Evolutionary conservation across 2,797 vertebrate species (phyloP), one percentile per base, ranked within the genome.

Genomic region (Chrosomus eos): DNA sequence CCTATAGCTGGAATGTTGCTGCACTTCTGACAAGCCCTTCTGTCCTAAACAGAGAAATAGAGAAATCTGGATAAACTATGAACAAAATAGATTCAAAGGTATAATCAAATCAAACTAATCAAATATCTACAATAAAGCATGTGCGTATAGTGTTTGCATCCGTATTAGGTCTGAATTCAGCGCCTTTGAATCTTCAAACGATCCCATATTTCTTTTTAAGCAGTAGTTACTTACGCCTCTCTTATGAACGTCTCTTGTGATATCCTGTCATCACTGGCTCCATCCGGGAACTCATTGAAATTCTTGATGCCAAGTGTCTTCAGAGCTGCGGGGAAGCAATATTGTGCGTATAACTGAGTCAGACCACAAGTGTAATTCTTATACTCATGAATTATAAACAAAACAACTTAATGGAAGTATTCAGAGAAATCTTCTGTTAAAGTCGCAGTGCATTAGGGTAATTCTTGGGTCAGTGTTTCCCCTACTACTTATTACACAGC

Each of bases 221-320:
- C 10, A 62, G 80, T n/a, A 33, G 33, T 75, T 26, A 90, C 95
- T 94, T 91, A 96, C 95, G 91, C 94, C 82, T 95, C 93, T 84
- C 60, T 85, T 87, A 85, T 94, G 87, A 96, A 96, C 0, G 93
- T 94, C 7, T 94, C 91, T 0, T 72, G 80, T 40, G 93, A 93
- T 91, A 96, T 95, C 85, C 67, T 93, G 91, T 95, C 91, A 85
- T 92, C 91, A 10, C 85, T 90, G 23, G 78, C 88, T 75, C 94
- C 93, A 11, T 94, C 91, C 0, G 94, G 95, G 86, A 84, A 90
- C 83, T 93, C 90, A n/a, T 92, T 93, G 28, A 95, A 89, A 85
- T 91, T 81, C 72, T 87, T 90, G 43, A 95, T 91, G 33, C 95
- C 94, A 60, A 96, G 88, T n/a, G 92, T 93, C 71, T 73, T 91